Conservation (phyloP, 2,888 invertebrate genomes). For the Drosophila yooni region DNA sequence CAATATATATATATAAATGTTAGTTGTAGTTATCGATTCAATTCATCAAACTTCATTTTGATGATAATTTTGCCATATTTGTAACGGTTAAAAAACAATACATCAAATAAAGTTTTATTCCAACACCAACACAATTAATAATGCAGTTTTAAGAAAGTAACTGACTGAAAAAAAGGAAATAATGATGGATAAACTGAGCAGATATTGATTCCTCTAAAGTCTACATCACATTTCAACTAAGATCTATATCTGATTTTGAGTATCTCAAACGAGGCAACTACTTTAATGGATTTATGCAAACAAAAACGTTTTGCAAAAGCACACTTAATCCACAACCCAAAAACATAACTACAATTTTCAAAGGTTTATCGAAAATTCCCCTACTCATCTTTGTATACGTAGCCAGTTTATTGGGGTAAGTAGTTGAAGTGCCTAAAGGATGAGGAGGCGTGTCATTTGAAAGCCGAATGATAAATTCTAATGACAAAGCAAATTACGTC, state of each 20-base stretch:
- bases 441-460: not conserved
- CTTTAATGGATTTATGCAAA: not conserved
- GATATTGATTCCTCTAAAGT: not conserved
- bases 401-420: slow-evolving; percentile 25
- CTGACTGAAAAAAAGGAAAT: not conserved
- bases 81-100: slow-evolving; percentile 67
- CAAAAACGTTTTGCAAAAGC: not conserved
- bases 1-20: slow-evolving; percentile 40
- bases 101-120: slow-evolving; percentile 71
- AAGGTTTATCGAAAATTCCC: not conserved
- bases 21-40: slow-evolving; percentile 68
- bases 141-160: too few species aligned
- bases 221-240: too few species aligned
- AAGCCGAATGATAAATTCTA: slow-evolving; percentile 36
- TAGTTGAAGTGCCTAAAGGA: not conserved
- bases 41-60: slow-evolving; percentile 38
- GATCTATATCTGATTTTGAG: not conserved
- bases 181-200: not conserved
- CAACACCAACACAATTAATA: slow-evolving; percentile 57
- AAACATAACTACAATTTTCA: slow-evolving; percentile 11
- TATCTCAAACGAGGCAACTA: too few species aligned
- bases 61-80: slow-evolving; percentile 69
- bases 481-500: slow-evolving; percentile 35
- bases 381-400: not conserved
- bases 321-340: not conserved